Conservation (phyloP, 2,888 invertebrate species). For the Ditula angustiorana region DNA sequence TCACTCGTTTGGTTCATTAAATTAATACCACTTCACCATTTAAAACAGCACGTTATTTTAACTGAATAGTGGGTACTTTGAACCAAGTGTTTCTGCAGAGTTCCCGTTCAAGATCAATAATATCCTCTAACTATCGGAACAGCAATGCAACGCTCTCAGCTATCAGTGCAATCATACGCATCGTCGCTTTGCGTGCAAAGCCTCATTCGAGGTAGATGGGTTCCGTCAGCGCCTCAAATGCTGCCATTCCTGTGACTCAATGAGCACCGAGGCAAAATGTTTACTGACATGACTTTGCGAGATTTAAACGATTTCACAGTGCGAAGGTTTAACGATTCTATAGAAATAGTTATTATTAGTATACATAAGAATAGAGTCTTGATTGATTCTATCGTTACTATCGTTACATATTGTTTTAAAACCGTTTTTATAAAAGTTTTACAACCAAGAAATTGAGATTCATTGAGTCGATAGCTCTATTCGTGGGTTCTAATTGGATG, state of each 20-base stretch:
- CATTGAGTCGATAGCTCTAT: neutral
- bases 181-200: constrained; percentile 25
- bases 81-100: neutral
- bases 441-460: neutral
- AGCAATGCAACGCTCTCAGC: constrained; percentile 6
- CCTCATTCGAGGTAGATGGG: neutral
- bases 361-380: neutral
- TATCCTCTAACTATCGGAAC: neutral
- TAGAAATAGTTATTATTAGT: constrained; percentile 1
- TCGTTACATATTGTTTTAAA: neutral
- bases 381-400: neutral
- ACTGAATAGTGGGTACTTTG: neutral
- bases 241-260: neutral
- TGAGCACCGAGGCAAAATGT: constrained; percentile 8
- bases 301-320: constrained; percentile 51
- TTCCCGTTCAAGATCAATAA: neutral
- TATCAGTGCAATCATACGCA: constrained; percentile 29
- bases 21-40: neutral
- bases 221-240: neutral
- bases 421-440: neutral
- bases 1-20: neutral
- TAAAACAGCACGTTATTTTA: no score
- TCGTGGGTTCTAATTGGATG: neutral
- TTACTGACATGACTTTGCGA: constrained; percentile 46
- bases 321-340: constrained; percentile 1